phyloP scores from a whole-genome alignment of 2,113 vertebrate species.

The Aepyceros melampus region DNA sequence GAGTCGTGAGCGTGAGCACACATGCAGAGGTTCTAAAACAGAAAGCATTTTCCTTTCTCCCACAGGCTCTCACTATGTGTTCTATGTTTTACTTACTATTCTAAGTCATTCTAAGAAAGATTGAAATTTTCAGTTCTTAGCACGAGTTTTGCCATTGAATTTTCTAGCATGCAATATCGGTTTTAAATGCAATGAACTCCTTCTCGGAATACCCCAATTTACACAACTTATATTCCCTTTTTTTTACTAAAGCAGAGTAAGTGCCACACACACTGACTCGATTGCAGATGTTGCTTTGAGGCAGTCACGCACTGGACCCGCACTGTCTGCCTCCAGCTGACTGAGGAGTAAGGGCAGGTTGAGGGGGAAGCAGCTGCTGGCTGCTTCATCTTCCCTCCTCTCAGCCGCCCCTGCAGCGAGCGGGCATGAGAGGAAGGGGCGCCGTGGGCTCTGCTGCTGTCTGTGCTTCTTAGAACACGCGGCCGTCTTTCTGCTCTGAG shows the following conservation, averaged over 20 bases:
- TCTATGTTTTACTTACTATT: neutral
- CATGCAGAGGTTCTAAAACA: neutral
- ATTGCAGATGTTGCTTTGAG: rapidly evolving
- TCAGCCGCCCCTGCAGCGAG: rapidly evolving
- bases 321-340: rapidly evolving
- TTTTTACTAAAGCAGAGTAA: neutral
- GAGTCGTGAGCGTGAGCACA: rapidly evolving
- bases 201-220: rapidly evolving
- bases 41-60: neutral
- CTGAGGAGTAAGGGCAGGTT: rapidly evolving
- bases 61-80: rapidly evolving
- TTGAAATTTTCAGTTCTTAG: neutral
- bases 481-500: neutral
- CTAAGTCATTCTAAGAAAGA: neutral
- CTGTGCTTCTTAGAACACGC: rapidly evolving
- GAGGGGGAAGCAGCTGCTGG: rapidly evolving
- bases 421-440: rapidly evolving
- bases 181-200: neutral
- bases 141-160: rapidly evolving
- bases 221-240: rapidly evolving
- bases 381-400: rapidly evolving
- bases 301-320: rapidly evolving
- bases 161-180: rapidly evolving
- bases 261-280: rapidly evolving
- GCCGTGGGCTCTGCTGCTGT: rapidly evolving